Base-by-base conservation (phyloP, 2,888 invertebrate genomes). In the Lycocerus yunnanus region DNA sequence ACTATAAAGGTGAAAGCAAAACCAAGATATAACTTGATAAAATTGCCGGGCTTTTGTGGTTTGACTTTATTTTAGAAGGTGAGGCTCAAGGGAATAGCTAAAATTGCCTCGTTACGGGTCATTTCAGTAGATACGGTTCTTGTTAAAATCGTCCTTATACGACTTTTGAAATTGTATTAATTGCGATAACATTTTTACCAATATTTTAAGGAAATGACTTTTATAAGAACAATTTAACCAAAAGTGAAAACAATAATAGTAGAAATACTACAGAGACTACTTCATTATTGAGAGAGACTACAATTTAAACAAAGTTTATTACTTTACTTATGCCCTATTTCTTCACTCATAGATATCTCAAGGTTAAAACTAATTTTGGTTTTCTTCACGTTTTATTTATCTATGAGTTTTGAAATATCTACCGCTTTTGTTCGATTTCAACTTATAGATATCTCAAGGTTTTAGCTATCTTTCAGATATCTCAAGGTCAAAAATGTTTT, bases 31-130 rank as follows among this genome's bases (percentile, higher is more conserved):
- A 75, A 73, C 75, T 73, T 69, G 72, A 71, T 63, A 75, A 73
- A 74, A 75, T 72, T 72, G 72, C 73, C 68, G 70, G 70, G 75
- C 75, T 75, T 75, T 75, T 75, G 75, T 75, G 75, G 75, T 72
- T 73, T 63, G 70, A 72, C 70, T 75, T 75, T 75, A 75, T 75
- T 72, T 70, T 73, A 72, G 72, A 75, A 75, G 72, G 75, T 73
- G 73, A 67, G 68, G 68, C 79, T 79, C 76, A 58, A 73, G 80
- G 75, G 80, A 75, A 79, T 80, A 75, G 78, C 79, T 73, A 78
- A 78, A 81, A 81, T 80, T 79, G 80, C 79, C 78, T 80, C 79
- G 80, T 79, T 80, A 81, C 79, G 78, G 81, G 75, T 78, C 79
- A 78, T 79, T 81, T 80, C 77, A 76, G 75, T 74, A 77, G 79